These are phyloP conservation scores for Nebria ingens DNA, from an alignment of 1,140 invertebrate genomes.

Conservation along the genomic window DNA sequence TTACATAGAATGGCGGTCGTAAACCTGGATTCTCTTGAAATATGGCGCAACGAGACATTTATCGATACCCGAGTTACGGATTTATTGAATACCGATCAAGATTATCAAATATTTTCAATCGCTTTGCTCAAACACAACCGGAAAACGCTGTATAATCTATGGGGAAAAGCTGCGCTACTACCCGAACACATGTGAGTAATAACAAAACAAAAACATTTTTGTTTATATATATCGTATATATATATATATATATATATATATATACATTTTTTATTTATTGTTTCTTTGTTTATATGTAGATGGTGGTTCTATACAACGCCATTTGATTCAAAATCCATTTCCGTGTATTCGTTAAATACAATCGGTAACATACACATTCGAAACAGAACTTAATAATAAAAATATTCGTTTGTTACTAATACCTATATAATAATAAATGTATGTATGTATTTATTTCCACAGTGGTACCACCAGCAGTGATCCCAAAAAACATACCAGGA, in stretches of 20 bases:
- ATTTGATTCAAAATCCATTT: background rate
- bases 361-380: background rate
- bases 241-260: too few species aligned
- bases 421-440: background rate
- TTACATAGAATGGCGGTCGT: too few species aligned
- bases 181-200: background rate
- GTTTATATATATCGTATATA: too few species aligned
- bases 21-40: too few species aligned
- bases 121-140: constrained; percentile 7
- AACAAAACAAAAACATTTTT: background rate
- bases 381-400: too few species aligned
- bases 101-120: constrained; percentile 15
- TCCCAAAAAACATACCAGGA: constrained; percentile 11
- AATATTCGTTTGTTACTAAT: too few species aligned
- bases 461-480: constrained; percentile 13
- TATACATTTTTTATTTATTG: constrained; percentile 6
- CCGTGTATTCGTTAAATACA: background rate
- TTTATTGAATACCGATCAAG: too few species aligned
- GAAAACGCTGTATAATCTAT: background rate
- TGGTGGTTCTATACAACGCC: background rate
- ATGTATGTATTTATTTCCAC: background rate
- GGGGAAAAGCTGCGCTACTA: background rate
- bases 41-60: too few species aligned
- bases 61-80: too few species aligned
- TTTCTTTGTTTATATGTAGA: background rate